Base-by-base conservation (phyloP, 1,140 invertebrate species). In the Macrobrachium rosenbergii region DNA sequence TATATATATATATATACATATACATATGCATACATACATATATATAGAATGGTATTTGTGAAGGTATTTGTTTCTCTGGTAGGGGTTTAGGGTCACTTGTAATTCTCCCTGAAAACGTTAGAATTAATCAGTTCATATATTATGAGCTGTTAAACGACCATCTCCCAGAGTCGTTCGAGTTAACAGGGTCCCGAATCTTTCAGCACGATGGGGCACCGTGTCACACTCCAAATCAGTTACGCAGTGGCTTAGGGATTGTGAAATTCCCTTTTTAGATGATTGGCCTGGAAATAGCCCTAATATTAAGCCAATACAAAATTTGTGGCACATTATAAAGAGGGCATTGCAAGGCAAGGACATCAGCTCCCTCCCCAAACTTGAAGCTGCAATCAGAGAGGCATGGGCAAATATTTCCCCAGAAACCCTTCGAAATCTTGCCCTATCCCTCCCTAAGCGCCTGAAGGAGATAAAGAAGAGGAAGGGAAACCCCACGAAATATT, bases 271-370 rank as follows among this genome's bases (percentile, higher is more conserved):
- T 28, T 60, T 82, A 6, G 45, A 86, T 2, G 84, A 86, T 21
- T 86, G 14, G 64, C 84, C 84, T 17, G 67, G 75, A n/a, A 86
- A 82, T 62, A 82, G 0, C 59, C 43, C 0, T 1, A 52, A 86
- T 64, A 37, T 86, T 21, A 86, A 86, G 59, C 69, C 76, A 2
- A 82, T 63, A 60, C 58, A 79, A 64, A 86, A 86, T 45, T 23
- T 82, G 43, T 85, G 76, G 59, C 83, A 85, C 45, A 85, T 83
- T 14, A 37, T 78, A 83, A 63, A 85, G 43, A 72, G 8, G 43
- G 63, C 21, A 17, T 63, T 67, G 17, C 64, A 67, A 17, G 62
- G 79, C 79, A 81, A 81, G 28, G 79, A 81, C 37, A 17, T 64
- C n/a, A 43, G 79, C 79, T 64, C 16, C 19, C 59, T 83, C 21